Evolutionary conservation across 2,113 vertebrate genomes (phyloP), one percentile per base, ranked within the genome.

Genomic region (Leucoraja erinaceus): DNA sequence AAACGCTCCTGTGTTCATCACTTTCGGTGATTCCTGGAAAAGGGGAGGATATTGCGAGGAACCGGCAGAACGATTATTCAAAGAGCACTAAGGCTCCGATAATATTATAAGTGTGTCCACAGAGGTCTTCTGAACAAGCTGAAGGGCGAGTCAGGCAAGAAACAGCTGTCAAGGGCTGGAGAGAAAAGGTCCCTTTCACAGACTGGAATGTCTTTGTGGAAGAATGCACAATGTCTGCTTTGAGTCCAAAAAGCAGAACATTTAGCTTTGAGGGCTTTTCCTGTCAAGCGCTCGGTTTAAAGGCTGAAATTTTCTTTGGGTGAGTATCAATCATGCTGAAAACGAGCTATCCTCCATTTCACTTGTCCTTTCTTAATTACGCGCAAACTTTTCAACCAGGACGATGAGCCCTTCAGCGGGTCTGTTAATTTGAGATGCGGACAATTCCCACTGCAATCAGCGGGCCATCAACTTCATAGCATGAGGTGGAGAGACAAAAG

Each of bases 201-300:
- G 95, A 93, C 95, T 96, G 96, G 95, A 96, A 96, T 96, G 96
- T 97, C 96, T 95, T 96, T 96, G 95, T 96, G 96, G 96, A 96
- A 95, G 95, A 94, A 94, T 94, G 95, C 96, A 96, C 96, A 97
- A 97, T 96, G 96, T 97, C 95, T 95, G 95, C 96, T 96, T 97
- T 97, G 96, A 97, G 96, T 94, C 94, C 93, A 94, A 95, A 95
- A 97, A 96, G 96, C 96, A 97, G 96, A 97, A 97, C 96, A 96
- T 96, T 97, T 96, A 96, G 96, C 96, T 95, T 97, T 94, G 96
- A 96, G 95, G 86, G 95, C 96, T 61, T 96, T 96, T 96, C 95
- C 96, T 96, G 96, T 96, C 95, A 93, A 96, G 95, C 94, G 95
- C 95, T 95, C 95, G 90, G 90, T 91, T 72, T 74, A 91, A 91